These are phyloP conservation scores for Euproctis similis DNA, from an alignment of 2,888 invertebrate genomes.

Conservation along the genomic window DNA sequence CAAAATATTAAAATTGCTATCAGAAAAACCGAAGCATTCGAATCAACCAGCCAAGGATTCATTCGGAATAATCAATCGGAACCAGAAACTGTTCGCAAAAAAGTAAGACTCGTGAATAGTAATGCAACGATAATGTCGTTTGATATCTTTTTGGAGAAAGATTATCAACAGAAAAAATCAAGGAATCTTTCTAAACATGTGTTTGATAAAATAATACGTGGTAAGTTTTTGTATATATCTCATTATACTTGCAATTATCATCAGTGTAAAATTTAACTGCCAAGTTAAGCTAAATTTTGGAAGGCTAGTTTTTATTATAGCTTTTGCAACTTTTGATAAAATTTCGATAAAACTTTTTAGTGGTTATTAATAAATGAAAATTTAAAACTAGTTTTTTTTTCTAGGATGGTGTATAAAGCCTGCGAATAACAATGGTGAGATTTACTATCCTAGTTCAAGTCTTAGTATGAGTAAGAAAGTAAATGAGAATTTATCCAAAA, in stretches of 20 bases:
- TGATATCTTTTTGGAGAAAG: conserved; percentile 46
- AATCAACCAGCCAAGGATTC: conserved; percentile 6
- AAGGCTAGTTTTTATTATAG: too few relatives aligned
- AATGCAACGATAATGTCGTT: conserved; percentile 62
- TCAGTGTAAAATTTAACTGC: too few relatives aligned
- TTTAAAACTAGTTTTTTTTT: conserved; percentile 8
- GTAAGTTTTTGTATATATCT: too few relatives aligned
- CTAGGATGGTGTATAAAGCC: conserved; percentile 43
- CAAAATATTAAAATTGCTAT: conserved; percentile 53
- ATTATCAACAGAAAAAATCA: conserved; percentile 32
- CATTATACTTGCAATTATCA: too few relatives aligned
- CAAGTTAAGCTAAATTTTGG: too few relatives aligned
- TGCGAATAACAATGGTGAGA: conserved; percentile 37
- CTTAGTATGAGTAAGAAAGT: too few relatives aligned
- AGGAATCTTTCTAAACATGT: too few relatives aligned
- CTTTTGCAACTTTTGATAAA: too few relatives aligned
- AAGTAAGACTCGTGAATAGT: conserved; percentile 44
- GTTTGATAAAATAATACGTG: too few relatives aligned
- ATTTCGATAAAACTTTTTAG: too few relatives aligned
- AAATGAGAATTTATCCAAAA: too few relatives aligned
- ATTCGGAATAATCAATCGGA: conserved; percentile 22
- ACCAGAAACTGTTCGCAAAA: conserved; percentile 23
- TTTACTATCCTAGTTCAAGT: conserved; percentile 31
- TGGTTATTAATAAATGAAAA: too few relatives aligned
- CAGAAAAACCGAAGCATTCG: conserved; percentile 33